Evolutionary conservation across 2,113 vertebrate species (phyloP).

Genomic region (Lampris incognitus): DNA sequence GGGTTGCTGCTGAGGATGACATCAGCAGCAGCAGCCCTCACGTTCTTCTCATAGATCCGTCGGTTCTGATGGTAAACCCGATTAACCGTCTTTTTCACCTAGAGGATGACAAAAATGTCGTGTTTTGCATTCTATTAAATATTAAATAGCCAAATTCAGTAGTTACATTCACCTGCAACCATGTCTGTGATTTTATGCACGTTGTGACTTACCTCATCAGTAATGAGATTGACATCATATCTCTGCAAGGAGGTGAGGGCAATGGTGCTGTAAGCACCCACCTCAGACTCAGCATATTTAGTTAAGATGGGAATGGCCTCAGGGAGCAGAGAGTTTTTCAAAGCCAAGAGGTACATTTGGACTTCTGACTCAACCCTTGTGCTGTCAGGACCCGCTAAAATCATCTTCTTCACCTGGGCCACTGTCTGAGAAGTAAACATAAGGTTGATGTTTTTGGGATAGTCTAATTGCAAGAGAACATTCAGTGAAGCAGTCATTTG

Average conservation of each 20-base stretch:
- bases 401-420: constrained; percentile 88
- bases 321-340: constrained; percentile 93
- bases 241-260: constrained; percentile 89
- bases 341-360: constrained; percentile 90
- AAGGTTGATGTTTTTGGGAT: background rate
- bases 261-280: constrained; percentile 87
- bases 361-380: constrained; percentile 85
- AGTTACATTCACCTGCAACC: background rate
- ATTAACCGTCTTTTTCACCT: constrained; percentile 93
- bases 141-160: no score
- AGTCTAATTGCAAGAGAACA: background rate
- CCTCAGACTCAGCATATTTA: constrained; percentile 87
- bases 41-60: constrained; percentile 91
- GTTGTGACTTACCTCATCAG: constrained; percentile 83
- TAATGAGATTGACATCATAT: constrained; percentile 87
- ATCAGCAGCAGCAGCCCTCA: constrained; percentile 89
- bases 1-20: constrained; percentile 91
- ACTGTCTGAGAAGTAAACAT: constrained; percentile 83
- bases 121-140: background rate
- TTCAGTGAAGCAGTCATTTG: background rate
- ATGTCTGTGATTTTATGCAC: background rate
- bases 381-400: constrained; percentile 87
- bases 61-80: constrained; percentile 96
- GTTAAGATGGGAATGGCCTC: constrained; percentile 91
- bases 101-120: constrained; percentile 16